These are phyloP conservation scores for Caenorhabditis briggsae DNA, from an alignment of 1,140 invertebrate species.

Conservation along the genomic window DNA sequence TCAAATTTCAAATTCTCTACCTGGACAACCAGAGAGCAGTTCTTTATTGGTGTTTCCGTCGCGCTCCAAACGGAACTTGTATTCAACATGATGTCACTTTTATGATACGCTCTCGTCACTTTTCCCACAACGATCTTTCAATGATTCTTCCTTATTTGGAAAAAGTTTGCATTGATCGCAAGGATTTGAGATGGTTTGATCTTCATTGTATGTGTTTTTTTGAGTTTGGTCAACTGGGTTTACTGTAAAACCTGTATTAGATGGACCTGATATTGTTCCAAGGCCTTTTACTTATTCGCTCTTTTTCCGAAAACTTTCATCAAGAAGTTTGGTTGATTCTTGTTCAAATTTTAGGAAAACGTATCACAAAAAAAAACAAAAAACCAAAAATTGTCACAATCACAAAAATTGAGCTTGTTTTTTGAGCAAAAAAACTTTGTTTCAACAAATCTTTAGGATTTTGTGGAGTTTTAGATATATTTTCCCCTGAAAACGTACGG, in stretches of 20 bases:
- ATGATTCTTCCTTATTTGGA: slow-evolving; percentile 62
- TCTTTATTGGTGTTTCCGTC: slow-evolving; percentile 61
- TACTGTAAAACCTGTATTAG: too few relatives aligned
- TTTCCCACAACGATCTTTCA: slow-evolving; percentile 60
- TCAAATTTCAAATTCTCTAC: slow-evolving; percentile 59
- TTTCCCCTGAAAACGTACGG: too few relatives aligned
- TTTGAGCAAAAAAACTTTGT: too few relatives aligned
- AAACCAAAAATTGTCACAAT: too few relatives aligned
- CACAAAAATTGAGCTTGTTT: not conserved
- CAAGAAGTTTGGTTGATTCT: too few relatives aligned
- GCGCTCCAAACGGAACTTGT: slow-evolving; percentile 51
- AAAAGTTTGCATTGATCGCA: slow-evolving; percentile 54
- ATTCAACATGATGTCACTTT: slow-evolving; percentile 61
- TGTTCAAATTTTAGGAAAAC: too few relatives aligned
- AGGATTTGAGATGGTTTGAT: slow-evolving; percentile 64
- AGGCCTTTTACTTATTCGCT: too few relatives aligned
- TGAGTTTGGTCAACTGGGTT: not conserved
- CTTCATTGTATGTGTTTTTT: slow-evolving; percentile 59
- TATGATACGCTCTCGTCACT: slow-evolving; percentile 58
- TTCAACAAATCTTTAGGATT: too few relatives aligned
- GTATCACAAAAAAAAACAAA: too few relatives aligned
- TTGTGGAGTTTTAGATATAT: too few relatives aligned
- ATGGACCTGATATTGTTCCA: too few relatives aligned
- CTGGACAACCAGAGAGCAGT: slow-evolving; percentile 60
- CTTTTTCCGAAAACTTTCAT: too few relatives aligned